A percentile compares a stretch with the other conserved stretches of the same genome.
phyloP scores from a whole-genome alignment of 2,888 invertebrate genomes.

The Criorhina ranunculi region DNA sequence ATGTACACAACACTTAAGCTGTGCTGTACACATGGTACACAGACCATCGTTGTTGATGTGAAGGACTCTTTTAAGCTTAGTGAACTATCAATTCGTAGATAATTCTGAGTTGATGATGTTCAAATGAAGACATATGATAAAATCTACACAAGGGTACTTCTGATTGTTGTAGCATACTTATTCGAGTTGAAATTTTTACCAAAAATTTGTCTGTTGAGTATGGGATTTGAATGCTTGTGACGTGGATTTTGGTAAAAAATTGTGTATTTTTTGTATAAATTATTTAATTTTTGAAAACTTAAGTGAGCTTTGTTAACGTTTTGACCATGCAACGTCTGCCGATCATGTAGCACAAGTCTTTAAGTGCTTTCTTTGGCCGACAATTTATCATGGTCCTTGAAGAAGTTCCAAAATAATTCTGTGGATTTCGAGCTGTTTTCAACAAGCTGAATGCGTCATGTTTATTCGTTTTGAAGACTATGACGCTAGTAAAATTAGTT shows the following conservation, averaged over 20 bases:
- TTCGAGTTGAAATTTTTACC: constrained; percentile 10
- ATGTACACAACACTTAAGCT: constrained; percentile 41
- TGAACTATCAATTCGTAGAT: constrained; percentile 31
- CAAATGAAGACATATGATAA: constrained; percentile 33
- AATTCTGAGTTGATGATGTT: constrained; percentile 24
- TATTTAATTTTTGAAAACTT: not conserved
- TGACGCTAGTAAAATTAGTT: no score
- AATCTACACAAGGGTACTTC: constrained; percentile 8
- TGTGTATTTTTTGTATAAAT: constrained; percentile 39
- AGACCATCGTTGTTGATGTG: constrained; percentile 8
- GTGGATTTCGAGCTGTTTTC: no score
- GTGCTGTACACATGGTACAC: not conserved
- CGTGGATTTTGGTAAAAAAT: not conserved
- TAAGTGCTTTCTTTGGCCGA: not conserved
- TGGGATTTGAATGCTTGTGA: not conserved
- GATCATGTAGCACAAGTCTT: not conserved
- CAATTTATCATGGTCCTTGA: no score
- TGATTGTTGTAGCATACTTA: not conserved
- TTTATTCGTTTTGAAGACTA: no score
- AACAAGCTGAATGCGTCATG: no score
- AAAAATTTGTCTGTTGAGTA: constrained; percentile 3
- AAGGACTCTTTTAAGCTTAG: constrained; percentile 41
- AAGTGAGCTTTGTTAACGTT: not conserved
- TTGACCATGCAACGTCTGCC: not conserved
- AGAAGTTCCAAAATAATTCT: no score